Conservation (phyloP, 2,797 vertebrate genomes). For the Phoxinus dragarum region DNA sequence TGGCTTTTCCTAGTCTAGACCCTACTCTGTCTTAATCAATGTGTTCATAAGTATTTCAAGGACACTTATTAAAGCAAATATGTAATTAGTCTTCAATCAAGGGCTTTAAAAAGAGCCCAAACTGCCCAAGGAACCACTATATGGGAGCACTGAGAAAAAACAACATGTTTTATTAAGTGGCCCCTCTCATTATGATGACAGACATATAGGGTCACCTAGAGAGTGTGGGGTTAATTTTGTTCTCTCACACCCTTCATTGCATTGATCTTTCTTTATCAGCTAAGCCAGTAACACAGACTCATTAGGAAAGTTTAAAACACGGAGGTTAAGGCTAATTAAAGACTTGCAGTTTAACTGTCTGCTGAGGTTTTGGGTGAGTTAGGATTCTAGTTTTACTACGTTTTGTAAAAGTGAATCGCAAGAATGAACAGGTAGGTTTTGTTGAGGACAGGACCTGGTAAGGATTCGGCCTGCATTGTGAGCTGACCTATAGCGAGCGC, state of each 20-base stretch:
- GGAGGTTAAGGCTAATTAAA: conserved; percentile 37
- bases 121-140: background rate
- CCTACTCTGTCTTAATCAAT: background rate
- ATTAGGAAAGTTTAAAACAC: conserved; percentile 40
- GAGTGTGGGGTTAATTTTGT: conserved; percentile 31
- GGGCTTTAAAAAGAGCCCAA: background rate
- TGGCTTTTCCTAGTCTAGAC: background rate
- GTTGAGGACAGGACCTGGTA: background rate
- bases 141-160: background rate
- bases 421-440: background rate
- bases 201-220: background rate
- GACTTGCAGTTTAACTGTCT: background rate
- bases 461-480: conserved; percentile 6
- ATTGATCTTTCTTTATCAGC: conserved; percentile 44
- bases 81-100: conserved; percentile 14
- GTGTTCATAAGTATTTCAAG: background rate
- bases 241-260: conserved; percentile 11
- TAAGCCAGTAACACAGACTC: conserved; percentile 35
- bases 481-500: conserved; percentile 26
- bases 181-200: conserved; percentile 20
- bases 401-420: background rate
- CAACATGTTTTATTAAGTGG: background rate
- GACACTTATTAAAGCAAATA: conserved; percentile 3
- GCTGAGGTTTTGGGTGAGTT: background rate
- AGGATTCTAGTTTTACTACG: background rate